Evolutionary conservation across 2,113 vertebrate species (phyloP).

Genomic region (Cygnus buccinator): DNA sequence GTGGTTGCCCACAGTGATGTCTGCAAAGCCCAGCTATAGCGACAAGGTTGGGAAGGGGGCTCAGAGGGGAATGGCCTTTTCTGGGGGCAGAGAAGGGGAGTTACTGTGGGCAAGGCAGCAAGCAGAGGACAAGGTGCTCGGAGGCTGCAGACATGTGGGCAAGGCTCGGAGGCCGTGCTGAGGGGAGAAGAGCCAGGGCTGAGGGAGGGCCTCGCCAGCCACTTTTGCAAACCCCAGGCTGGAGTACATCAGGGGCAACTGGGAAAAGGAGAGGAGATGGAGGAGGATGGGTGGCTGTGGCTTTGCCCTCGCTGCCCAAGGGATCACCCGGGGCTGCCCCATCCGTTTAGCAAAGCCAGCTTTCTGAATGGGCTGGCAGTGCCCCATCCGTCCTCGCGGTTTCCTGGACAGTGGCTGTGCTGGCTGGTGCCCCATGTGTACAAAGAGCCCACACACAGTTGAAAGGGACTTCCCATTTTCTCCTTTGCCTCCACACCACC

Average conservation of each 20-base stretch:
- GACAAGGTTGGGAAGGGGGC: background rate
- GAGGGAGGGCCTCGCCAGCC: background rate
- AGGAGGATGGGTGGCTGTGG: background rate
- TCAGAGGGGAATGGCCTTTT: background rate
- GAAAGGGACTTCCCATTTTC: background rate
- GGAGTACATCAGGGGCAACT: background rate
- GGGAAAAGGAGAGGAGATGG: background rate
- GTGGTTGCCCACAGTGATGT: accelerated
- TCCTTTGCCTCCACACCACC: background rate
- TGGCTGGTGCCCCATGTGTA: background rate
- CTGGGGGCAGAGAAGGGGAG: background rate
- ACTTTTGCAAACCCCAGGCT: background rate
- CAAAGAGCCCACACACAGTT: background rate
- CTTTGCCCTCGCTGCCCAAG: accelerated
- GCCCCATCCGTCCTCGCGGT: background rate
- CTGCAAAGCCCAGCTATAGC: background rate
- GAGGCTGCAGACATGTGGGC: background rate
- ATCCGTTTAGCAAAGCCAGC: accelerated
- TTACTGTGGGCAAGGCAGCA: background rate
- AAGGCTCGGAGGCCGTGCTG: background rate
- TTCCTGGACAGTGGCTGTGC: background rate
- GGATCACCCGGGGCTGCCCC: background rate
- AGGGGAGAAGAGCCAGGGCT: background rate
- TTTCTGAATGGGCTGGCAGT: background rate
- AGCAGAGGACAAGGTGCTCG: background rate